Evolutionary conservation across 1,140 invertebrate species (phyloP).

Genomic region (Ooceraea biroi): DNA sequence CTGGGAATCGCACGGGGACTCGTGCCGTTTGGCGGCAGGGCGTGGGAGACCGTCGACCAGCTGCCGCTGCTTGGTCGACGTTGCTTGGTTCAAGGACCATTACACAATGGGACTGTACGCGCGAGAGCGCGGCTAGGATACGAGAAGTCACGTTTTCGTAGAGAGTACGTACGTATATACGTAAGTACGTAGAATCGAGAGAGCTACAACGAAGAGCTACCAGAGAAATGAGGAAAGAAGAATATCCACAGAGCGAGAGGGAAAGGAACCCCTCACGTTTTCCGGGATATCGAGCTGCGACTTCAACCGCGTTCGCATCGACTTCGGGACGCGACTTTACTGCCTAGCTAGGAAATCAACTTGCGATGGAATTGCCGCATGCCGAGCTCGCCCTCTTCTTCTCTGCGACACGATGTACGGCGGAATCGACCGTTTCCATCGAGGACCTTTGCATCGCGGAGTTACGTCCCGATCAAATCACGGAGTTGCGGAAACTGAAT

Average conservation of each 20-base stretch:
- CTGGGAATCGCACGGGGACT: slow-evolving; percentile 71
- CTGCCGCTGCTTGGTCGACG: slow-evolving; percentile 61
- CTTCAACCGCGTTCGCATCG: slow-evolving; percentile 7
- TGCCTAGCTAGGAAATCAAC: slow-evolving; percentile 28
- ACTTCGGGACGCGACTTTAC: slow-evolving; percentile 44
- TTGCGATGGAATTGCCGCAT: slow-evolving; percentile 30
- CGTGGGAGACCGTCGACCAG: slow-evolving; percentile 74
- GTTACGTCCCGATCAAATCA: neutral
- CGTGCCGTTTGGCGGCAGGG: slow-evolving; percentile 72
- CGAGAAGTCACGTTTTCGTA: slow-evolving; percentile 78
- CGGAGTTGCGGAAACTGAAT: neutral
- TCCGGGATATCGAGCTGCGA: slow-evolving; percentile 27
- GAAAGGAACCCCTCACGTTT: slow-evolving; percentile 39
- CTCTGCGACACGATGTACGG: slow-evolving; percentile 21
- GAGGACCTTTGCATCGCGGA: neutral
- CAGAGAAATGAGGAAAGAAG: slow-evolving; percentile 21
- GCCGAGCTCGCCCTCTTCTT: slow-evolving; percentile 30
- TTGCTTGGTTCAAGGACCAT: slow-evolving; percentile 73
- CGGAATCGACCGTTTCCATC: neutral
- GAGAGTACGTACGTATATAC: slow-evolving; percentile 25
- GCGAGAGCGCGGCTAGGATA: slow-evolving; percentile 48
- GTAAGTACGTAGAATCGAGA: no score
- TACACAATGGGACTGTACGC: slow-evolving; percentile 69
- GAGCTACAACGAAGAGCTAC: slow-evolving; percentile 53
- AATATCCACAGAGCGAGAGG: neutral